Conservation (phyloP, 2,797 vertebrate species). For the Otus scops region DNA sequence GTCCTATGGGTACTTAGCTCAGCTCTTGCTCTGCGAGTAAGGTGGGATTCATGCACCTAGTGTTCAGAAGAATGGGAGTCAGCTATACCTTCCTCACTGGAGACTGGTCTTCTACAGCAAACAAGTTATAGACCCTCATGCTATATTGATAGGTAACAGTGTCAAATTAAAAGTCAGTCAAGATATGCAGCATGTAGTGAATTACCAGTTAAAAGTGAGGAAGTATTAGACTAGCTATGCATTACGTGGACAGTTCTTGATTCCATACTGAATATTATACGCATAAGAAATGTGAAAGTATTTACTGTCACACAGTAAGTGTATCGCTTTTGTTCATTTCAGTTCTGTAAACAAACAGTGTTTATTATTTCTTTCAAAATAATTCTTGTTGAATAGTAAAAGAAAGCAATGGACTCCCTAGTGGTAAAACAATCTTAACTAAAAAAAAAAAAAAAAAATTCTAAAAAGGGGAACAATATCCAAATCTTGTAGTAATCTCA, state of each 20-base stretch:
- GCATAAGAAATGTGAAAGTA: not conserved
- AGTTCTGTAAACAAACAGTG: not conserved
- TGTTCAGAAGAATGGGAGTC: not conserved
- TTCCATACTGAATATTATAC: not conserved
- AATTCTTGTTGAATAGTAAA: not conserved
- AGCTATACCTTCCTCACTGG: not conserved
- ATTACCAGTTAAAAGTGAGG: not conserved
- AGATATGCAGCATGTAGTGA: not conserved
- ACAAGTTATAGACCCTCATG: not conserved
- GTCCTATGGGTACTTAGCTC: not conserved
- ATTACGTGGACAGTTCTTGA: not conserved
- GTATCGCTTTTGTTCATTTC: not conserved
- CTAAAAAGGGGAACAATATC: not conserved
- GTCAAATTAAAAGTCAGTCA: not conserved
- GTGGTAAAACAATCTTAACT: not conserved
- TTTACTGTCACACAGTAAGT: not conserved
- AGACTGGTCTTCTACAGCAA: not conserved
- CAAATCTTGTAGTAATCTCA: not conserved
- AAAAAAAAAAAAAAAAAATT: not conserved
- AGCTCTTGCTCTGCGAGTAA: not conserved
- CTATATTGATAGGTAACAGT: not conserved
- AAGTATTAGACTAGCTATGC: not conserved
- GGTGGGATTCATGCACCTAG: not conserved
- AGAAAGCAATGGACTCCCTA: not conserved
- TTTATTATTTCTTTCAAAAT: not conserved